Evolutionary conservation across 2,113 vertebrate genomes (phyloP).

Genomic region (Neolamprologus toae): DNA sequence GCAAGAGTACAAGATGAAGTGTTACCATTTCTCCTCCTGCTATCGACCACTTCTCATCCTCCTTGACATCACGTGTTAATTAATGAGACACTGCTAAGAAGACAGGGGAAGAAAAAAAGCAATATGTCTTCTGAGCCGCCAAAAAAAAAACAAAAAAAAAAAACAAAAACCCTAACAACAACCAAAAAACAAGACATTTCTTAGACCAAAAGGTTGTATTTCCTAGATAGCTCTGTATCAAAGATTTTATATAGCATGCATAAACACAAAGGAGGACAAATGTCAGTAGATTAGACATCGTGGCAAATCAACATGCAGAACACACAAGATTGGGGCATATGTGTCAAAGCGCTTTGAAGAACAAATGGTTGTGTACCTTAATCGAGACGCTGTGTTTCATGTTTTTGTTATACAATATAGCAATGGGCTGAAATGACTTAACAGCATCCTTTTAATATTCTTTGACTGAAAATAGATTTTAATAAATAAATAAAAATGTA

Average conservation of each 20-base stretch:
- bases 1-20: background rate
- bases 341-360: background rate
- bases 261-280: background rate
- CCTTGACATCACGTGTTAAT: constrained; percentile 54
- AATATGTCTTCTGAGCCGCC: constrained; percentile 32
- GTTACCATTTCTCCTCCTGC: background rate
- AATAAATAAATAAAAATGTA: background rate
- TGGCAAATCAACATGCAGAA: background rate
- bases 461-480: background rate
- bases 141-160: rapidly evolving
- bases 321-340: background rate
- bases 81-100: constrained; percentile 53
- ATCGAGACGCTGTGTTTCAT: background rate
- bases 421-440: background rate
- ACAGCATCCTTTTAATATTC: background rate
- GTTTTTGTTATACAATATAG: constrained; percentile 4
- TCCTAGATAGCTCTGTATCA: constrained; percentile 12
- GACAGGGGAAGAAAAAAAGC: constrained; percentile 21
- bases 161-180: background rate
- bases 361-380: background rate
- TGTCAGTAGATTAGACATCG: background rate
- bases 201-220: background rate
- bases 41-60: background rate
- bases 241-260: background rate
- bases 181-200: background rate